Conservation (phyloP, 2,888 invertebrate species). For the Leptopilina syphax region DNA sequence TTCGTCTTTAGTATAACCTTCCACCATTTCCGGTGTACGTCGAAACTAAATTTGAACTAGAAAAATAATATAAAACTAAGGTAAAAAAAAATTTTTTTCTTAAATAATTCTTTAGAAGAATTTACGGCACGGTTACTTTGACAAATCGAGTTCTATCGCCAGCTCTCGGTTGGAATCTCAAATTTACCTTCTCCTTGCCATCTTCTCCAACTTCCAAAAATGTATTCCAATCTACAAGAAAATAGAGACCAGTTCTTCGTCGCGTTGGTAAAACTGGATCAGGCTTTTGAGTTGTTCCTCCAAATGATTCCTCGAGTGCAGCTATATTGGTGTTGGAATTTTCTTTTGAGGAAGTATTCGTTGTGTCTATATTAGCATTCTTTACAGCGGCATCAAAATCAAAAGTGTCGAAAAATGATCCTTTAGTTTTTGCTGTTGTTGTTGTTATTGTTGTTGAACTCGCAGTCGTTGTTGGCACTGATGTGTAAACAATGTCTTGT, state of each 20-base stretch:
- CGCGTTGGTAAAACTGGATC: conserved; percentile 83
- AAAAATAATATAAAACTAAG: background rate
- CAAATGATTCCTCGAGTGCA: conserved; percentile 88
- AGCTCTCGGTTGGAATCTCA: conserved; percentile 88
- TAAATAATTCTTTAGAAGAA: conserved; percentile 44
- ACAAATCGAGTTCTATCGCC: conserved; percentile 89
- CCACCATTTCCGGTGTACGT: background rate
- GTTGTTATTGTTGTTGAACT: conserved; percentile 16
- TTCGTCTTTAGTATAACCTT: background rate
- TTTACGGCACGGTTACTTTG: conserved; percentile 84
- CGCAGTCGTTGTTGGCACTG: conserved; percentile 8
- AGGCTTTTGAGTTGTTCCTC: conserved; percentile 81
- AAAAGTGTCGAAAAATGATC: conserved; percentile 42
- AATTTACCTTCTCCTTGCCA: conserved; percentile 85
- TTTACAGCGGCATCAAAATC: conserved; percentile 42
- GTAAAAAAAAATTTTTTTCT: conserved; percentile 32
- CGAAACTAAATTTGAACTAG: background rate
- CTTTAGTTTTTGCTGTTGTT: conserved; percentile 28
- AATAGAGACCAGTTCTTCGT: conserved; percentile 88
- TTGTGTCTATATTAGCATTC: conserved; percentile 7
- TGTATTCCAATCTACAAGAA: conserved; percentile 91
- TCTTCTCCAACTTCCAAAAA: conserved; percentile 90
- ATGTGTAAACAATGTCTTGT: conserved; percentile 7
- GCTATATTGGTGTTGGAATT: conserved; percentile 77
- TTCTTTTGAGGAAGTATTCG: conserved; percentile 59